These are phyloP conservation scores for Cygnus atratus DNA, from an alignment of 2,113 vertebrate species.

Conservation along the genomic window DNA sequence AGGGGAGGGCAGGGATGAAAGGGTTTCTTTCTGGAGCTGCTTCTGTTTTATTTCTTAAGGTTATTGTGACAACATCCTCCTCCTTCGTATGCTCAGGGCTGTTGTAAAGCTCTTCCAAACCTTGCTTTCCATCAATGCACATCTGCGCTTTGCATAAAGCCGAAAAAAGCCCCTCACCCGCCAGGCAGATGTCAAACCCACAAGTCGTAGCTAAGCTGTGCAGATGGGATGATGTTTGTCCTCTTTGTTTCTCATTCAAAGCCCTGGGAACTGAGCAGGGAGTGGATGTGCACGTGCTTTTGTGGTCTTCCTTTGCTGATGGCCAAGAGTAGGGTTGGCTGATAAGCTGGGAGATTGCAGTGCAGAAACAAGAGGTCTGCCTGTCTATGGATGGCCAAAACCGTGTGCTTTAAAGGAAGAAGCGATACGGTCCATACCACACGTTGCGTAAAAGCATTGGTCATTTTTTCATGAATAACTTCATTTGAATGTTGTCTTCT, in stretches of 20 bases:
- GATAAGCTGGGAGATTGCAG: neutral
- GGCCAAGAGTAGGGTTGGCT: neutral
- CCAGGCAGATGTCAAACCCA: neutral
- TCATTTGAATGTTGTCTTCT: neutral
- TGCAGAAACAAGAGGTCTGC: neutral
- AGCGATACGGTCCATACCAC: fast-evolving
- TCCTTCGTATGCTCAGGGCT: neutral
- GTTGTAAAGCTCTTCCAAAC: neutral
- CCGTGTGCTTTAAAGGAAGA: fast-evolving
- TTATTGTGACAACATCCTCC: neutral
- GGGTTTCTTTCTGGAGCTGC: neutral
- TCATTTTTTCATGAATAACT: fast-evolving
- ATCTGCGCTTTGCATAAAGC: neutral
- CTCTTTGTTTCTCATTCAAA: neutral
- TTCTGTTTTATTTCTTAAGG: constrained; percentile 10
- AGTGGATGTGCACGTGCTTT: neutral
- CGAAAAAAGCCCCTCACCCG: neutral
- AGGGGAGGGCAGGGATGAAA: neutral
- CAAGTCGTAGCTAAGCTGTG: fast-evolving
- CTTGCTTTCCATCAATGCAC: neutral
- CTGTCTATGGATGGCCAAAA: neutral
- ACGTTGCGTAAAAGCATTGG: neutral
- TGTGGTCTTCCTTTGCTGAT: neutral
- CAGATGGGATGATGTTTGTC: neutral
- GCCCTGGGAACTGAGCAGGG: neutral